phyloP scores from a whole-genome alignment of 2,113 vertebrate species.

The Halichoeres trimaculatus region DNA sequence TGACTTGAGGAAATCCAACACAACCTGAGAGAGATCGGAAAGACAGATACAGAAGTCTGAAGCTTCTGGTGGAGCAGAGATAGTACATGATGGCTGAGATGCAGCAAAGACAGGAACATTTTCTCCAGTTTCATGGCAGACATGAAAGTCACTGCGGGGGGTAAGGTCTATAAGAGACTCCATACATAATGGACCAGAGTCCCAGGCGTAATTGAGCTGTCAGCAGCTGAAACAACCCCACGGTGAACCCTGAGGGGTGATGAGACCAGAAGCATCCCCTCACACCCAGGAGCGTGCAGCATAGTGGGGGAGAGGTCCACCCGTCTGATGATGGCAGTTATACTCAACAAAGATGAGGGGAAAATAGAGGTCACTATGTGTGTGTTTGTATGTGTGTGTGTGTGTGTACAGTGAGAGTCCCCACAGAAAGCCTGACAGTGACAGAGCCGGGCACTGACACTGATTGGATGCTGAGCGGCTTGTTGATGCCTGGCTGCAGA shows the following conservation, averaged over 20 bases:
- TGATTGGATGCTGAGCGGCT: slow-evolving; percentile 33
- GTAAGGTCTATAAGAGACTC: slow-evolving; percentile 47
- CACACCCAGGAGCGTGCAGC: slow-evolving; percentile 13
- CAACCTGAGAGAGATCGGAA: too few relatives aligned
- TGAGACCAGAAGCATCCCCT: slow-evolving; percentile 48
- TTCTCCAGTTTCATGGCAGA: slow-evolving; percentile 26
- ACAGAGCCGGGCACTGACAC: slow-evolving; percentile 33
- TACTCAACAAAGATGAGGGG: slow-evolving; percentile 56
- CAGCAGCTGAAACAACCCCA: slow-evolving; percentile 67
- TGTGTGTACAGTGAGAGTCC: slow-evolving; percentile 24
- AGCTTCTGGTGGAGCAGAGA: too few relatives aligned
- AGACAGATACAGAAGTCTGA: too few relatives aligned
- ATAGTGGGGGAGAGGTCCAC: slow-evolving; percentile 3
- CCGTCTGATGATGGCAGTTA: slow-evolving; percentile 60
- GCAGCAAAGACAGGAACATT: slow-evolving; percentile 17
- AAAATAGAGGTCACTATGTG: slow-evolving; percentile 68
- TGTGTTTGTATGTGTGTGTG: slow-evolving; percentile 1
- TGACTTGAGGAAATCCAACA: too few relatives aligned
- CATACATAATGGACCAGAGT: slow-evolving; percentile 64
- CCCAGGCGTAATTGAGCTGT: slow-evolving; percentile 75
- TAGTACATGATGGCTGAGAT: neutral
- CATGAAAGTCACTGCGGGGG: slow-evolving; percentile 41
- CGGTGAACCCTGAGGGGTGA: slow-evolving; percentile 54
- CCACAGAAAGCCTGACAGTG: slow-evolving; percentile 38
- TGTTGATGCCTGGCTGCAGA: slow-evolving; percentile 39